A percentile compares a stretch with the other conserved stretches of the same genome.
These are phyloP conservation scores for Lithobates pipiens DNA, from an alignment of 2,797 vertebrate genomes.

Conservation along the genomic window DNA sequence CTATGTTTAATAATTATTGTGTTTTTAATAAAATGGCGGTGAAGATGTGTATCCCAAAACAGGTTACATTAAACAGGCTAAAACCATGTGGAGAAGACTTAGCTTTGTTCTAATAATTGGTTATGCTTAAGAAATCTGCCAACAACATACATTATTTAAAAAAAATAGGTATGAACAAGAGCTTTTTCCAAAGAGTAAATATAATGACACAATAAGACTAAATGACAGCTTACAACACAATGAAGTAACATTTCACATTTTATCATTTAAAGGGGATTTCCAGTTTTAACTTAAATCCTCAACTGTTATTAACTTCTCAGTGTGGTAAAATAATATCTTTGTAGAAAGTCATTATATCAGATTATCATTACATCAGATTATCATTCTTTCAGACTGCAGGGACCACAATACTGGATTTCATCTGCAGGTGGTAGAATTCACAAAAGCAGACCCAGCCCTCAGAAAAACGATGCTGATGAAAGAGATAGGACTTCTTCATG, in stretches of 20 bases:
- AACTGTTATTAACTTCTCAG: not conserved
- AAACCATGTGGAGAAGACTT: not conserved
- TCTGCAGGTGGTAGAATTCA: not conserved
- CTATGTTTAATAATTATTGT: no score
- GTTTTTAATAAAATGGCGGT: not conserved
- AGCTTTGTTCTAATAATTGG: not conserved
- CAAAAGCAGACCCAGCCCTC: not conserved
- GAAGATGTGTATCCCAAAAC: not conserved
- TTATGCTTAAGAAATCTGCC: constrained; percentile 1
- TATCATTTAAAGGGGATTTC: not conserved
- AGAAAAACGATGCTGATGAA: not conserved
- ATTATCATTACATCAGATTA: not conserved
- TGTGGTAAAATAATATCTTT: not conserved
- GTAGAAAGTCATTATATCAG: not conserved
- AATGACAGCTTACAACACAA: not conserved
- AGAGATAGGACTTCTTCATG: not conserved
- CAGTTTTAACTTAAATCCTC: not conserved
- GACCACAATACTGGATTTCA: not conserved
- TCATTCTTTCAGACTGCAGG: not conserved
- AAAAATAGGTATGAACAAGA: not conserved
- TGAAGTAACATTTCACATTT: not conserved
- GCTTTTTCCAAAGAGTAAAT: constrained; percentile 1
- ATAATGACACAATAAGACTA: not conserved
- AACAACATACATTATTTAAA: not conserved
- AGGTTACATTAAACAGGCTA: not conserved